phyloP scores from a whole-genome alignment of 2,797 vertebrate species.

The Oceanodroma leucorhoa region DNA sequence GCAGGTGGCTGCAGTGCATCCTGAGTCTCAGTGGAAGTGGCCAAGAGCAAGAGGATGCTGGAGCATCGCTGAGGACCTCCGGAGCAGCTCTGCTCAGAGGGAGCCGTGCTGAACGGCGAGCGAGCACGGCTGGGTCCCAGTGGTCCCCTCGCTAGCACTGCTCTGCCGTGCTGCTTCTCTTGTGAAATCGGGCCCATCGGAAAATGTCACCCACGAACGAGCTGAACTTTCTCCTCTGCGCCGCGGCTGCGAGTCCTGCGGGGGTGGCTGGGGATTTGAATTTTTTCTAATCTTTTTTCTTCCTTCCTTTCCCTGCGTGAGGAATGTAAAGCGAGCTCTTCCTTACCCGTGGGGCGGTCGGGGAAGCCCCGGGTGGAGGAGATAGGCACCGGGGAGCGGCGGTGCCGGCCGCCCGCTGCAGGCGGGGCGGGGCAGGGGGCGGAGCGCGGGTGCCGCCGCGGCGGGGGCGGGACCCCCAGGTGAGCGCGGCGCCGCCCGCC shows the following conservation, averaged over 20 bases:
- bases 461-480: neutral
- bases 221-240: neutral
- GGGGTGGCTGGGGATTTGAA: neutral
- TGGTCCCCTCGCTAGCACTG: neutral
- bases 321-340: accelerated
- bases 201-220: neutral
- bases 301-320: neutral
- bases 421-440: neutral
- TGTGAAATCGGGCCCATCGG: neutral
- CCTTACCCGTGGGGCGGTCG: accelerated
- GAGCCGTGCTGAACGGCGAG: neutral
- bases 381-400: neutral
- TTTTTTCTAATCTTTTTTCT: neutral
- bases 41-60: neutral
- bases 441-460: neutral
- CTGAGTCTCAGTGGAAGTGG: neutral
- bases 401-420: neutral
- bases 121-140: too few relatives aligned
- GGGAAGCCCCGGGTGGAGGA: neutral
- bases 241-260: neutral
- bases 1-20: neutral
- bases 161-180: neutral
- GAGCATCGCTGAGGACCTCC: neutral
- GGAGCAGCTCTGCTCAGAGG: accelerated
- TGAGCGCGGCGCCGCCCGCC: neutral